These are phyloP conservation scores for Mandrillus leucophaeus DNA, from an alignment of 2,113 vertebrate genomes.

Conservation along the genomic window DNA sequence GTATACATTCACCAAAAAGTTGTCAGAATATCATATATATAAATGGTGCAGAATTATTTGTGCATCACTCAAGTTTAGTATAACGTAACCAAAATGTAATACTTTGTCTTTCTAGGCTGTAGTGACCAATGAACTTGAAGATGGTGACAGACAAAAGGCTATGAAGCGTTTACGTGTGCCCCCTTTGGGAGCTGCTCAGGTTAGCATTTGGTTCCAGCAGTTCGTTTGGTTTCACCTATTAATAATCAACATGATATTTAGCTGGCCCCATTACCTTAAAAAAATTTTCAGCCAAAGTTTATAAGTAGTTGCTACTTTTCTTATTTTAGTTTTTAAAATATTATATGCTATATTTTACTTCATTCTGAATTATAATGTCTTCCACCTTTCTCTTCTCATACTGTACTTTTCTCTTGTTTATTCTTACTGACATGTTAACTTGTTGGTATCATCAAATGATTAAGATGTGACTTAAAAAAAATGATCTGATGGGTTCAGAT, in stretches of 20 bases:
- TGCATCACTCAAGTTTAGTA: neutral
- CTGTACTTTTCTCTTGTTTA: neutral
- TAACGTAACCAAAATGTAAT: neutral
- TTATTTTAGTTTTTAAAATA: constrained; percentile 25
- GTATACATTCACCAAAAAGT: neutral
- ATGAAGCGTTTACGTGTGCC: constrained; percentile 99
- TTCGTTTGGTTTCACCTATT: constrained; percentile 18
- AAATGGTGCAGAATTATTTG: neutral
- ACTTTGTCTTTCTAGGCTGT: constrained; percentile 87
- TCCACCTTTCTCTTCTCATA: neutral
- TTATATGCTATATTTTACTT: neutral
- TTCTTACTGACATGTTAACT: neutral
- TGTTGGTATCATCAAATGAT: neutral
- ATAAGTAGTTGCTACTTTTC: neutral
- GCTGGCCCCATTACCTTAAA: neutral
- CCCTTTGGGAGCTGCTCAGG: constrained; percentile 98
- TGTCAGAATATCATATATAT: neutral
- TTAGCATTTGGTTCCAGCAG: constrained; percentile 77
- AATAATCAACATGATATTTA: neutral
- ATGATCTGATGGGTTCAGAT: neutral
- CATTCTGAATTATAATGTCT: neutral
- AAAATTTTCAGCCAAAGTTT: neutral
- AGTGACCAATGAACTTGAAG: constrained; percentile 97
- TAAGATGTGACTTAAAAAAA: neutral
- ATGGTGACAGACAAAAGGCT: constrained; percentile 97